phyloP scores from a whole-genome alignment of 2,797 vertebrate genomes.

The Thalassophryne amazonica region DNA sequence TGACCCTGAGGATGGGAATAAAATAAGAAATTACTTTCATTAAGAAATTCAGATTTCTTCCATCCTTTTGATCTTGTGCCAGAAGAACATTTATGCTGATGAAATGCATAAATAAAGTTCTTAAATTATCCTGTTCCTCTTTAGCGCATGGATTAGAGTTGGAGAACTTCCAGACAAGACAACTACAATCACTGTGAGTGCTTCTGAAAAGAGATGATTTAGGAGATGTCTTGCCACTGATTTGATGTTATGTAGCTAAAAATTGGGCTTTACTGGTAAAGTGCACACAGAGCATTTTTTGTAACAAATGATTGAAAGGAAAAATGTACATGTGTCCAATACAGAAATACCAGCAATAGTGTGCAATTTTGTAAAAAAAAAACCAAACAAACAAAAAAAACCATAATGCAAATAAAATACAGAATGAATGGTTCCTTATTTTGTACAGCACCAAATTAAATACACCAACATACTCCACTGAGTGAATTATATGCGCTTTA shows the following conservation, averaged over 20 bases:
- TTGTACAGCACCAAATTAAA: too few relatives aligned
- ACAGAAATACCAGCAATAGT: conserved; percentile 2
- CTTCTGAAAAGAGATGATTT: conserved; percentile 71
- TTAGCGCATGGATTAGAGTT: conserved; percentile 71
- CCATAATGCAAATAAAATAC: too few relatives aligned
- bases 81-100: conserved; percentile 86
- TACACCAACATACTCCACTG: too few relatives aligned
- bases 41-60: conserved; percentile 82
- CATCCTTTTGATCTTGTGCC: conserved; percentile 83
- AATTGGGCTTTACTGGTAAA: conserved; percentile 40
- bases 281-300: conserved; percentile 35
- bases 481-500: too few relatives aligned
- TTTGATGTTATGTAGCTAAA: conserved; percentile 38
- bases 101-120: conserved; percentile 85
- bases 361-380: background rate
- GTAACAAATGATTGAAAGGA: conserved; percentile 28
- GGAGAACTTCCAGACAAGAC: conserved; percentile 81
- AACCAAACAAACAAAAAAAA: too few relatives aligned
- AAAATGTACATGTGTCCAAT: conserved; percentile 2
- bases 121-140: conserved; percentile 78
- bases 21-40: conserved; percentile 86
- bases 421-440: too few relatives aligned
- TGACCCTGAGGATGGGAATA: conserved; percentile 83
- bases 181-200: conserved; percentile 79
- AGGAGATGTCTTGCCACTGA: conserved; percentile 58